Evolutionary conservation across 92 coral and sea anemone genomes (phyloP).

Genomic region (Isaurus tuberculatus): DNA sequence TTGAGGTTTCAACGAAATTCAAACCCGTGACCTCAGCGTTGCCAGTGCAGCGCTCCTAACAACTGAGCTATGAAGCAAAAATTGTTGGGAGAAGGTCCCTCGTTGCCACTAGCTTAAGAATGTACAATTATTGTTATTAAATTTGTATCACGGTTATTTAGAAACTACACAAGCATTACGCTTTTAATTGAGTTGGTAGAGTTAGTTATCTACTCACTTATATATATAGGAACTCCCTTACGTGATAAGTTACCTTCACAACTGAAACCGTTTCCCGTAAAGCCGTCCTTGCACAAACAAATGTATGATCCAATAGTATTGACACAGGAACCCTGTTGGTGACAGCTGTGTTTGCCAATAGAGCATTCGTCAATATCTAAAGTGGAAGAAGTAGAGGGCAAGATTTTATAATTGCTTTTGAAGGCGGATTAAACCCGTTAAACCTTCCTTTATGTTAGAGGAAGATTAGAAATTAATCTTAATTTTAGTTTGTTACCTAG

Average conservation of each 20-base stretch:
- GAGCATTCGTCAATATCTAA: conserved; percentile 1
- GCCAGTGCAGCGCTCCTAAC: no score
- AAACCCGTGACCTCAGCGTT: no score
- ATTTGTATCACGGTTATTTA: no score
- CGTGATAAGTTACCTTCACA: conserved; percentile 17
- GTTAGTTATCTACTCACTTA: no score
- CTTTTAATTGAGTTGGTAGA: no score
- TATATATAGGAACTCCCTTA: no score
- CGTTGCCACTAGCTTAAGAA: no score
- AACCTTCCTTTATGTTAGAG: background rate
- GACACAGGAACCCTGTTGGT: background rate
- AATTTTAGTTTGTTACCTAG: conserved; percentile 1
- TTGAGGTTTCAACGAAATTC: no score
- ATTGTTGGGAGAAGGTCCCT: no score
- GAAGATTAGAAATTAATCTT: background rate
- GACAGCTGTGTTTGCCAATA: background rate
- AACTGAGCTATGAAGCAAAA: no score
- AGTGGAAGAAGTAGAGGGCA: background rate
- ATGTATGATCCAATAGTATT: background rate
- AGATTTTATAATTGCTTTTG: background rate
- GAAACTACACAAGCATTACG: no score
- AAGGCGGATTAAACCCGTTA: background rate
- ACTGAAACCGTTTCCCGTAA: conserved; percentile 16
- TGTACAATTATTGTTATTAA: no score
- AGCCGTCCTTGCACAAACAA: conserved; percentile 35